These are phyloP conservation scores for Falco punctatus DNA, from an alignment of 2,113 vertebrate species.

Conservation along the genomic window DNA sequence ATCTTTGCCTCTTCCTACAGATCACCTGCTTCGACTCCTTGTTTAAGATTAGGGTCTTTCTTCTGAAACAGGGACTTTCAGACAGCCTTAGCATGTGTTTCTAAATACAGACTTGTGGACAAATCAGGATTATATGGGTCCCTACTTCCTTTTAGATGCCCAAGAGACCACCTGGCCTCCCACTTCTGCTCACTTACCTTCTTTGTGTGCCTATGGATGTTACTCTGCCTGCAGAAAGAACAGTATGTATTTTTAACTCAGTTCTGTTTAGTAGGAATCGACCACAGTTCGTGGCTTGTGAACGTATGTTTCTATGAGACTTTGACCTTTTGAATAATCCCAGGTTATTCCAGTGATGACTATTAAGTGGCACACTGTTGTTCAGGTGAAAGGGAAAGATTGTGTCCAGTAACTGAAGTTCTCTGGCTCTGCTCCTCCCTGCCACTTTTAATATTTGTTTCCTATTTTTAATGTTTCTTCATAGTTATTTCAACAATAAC, in stretches of 20 bases:
- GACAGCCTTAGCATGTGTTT: neutral
- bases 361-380: neutral
- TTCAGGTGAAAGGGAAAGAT: neutral
- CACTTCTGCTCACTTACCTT: neutral
- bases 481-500: neutral
- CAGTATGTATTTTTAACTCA: neutral
- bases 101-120: neutral
- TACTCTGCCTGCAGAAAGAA: neutral
- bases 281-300: fast-evolving
- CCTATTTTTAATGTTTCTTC: neutral
- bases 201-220: neutral
- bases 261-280: neutral
- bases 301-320: neutral
- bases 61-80: neutral
- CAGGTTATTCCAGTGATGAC: neutral
- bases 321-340: neutral
- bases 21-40: neutral
- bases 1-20: neutral
- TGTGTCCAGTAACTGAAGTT: neutral
- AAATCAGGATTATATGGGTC: neutral
- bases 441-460: neutral
- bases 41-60: neutral
- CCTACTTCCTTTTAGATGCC: neutral
- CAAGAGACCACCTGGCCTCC: neutral
- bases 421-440: neutral